These are phyloP conservation scores for Meloidogyne floridensis DNA, from an alignment of 1,140 invertebrate genomes.

Conservation along the genomic window DNA sequence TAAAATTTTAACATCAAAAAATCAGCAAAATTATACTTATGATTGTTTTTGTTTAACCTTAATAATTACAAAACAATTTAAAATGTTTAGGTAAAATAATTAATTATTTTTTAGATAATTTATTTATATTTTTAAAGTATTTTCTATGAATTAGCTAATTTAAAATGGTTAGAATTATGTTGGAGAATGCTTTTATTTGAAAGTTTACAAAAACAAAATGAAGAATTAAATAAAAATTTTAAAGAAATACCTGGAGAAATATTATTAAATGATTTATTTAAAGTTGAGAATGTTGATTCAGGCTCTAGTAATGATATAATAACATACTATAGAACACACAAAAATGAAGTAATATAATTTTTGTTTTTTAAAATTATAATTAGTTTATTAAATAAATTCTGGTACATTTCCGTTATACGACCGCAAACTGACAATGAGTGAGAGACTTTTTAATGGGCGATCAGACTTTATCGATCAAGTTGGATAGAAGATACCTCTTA, in stretches of 20 bases:
- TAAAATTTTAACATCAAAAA: neutral
- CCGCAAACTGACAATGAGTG: too few species aligned
- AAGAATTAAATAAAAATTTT: neutral
- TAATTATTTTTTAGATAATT: neutral
- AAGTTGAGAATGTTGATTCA: neutral
- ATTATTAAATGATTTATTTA: neutral
- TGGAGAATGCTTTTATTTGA: conserved; percentile 1
- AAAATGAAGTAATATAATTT: conserved; percentile 12
- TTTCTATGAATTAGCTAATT: neutral
- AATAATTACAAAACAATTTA: conserved; percentile 15
- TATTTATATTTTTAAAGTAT: conserved; percentile 2
- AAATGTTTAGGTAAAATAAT: conserved; percentile 4
- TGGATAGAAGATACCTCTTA: too few species aligned
- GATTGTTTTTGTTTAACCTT: conserved; percentile 19
- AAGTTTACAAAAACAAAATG: neutral
- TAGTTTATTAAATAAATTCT: too few species aligned
- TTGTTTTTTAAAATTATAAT: too few species aligned
- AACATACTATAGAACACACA: neutral
- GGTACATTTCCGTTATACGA: too few species aligned
- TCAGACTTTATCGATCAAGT: too few species aligned
- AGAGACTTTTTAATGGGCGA: too few species aligned
- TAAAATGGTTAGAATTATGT: conserved; percentile 13
- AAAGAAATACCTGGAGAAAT: neutral
- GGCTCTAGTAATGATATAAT: neutral
- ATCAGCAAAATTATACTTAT: neutral